Conservation (phyloP, 2,888 invertebrate species). For the Drosophila aldrichi region DNA sequence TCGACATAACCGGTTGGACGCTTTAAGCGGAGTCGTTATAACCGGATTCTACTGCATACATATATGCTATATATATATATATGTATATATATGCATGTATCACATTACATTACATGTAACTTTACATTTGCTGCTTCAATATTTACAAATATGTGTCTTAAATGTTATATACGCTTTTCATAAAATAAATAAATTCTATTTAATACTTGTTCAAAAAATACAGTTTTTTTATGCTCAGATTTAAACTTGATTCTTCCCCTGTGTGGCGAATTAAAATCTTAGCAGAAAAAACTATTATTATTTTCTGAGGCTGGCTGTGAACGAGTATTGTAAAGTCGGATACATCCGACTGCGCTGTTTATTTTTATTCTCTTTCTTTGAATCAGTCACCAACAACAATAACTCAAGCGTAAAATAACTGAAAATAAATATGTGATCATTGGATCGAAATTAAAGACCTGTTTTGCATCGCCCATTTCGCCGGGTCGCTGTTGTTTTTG, state of each 20-base stretch:
- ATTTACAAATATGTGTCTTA: slow-evolving; percentile 36
- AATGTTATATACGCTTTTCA: slow-evolving; percentile 38
- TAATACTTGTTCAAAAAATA: neutral
- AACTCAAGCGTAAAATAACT: slow-evolving; percentile 75
- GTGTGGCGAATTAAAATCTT: neutral
- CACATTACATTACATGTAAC: too few relatives aligned
- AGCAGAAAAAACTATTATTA: neutral
- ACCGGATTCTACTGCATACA: too few relatives aligned
- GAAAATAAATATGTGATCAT: slow-evolving; percentile 38
- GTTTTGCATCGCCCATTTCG: slow-evolving; percentile 90
- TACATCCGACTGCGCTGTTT: neutral
- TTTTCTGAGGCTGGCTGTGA: neutral
- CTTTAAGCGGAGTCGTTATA: too few relatives aligned
- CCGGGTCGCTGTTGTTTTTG: slow-evolving; percentile 91
- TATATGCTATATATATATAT: too few relatives aligned
- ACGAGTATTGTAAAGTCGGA: slow-evolving; percentile 4
- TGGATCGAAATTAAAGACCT: slow-evolving; percentile 87
- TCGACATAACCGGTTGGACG: too few relatives aligned
- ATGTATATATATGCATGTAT: neutral
- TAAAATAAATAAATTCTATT: slow-evolving; percentile 1
- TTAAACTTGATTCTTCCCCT: neutral
- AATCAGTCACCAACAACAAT: slow-evolving; percentile 43
- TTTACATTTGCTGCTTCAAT: slow-evolving; percentile 13
- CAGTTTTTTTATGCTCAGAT: neutral
- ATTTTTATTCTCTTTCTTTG: neutral